Evolutionary conservation across 2,113 vertebrate genomes (phyloP).

Genomic region (Ciconia boyciana): DNA sequence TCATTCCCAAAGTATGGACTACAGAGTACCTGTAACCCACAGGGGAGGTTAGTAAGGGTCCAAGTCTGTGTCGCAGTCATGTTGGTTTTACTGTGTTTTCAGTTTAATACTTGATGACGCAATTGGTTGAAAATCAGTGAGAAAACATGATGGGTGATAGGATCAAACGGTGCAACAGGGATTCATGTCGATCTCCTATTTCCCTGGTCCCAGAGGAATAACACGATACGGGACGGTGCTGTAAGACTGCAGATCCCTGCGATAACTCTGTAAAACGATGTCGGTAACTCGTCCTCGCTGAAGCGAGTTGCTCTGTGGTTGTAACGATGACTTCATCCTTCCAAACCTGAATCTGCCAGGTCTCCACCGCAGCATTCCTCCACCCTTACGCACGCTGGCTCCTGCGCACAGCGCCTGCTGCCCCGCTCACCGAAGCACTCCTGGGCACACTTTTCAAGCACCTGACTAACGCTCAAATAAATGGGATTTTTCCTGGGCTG

Average conservation of each 20-base stretch:
- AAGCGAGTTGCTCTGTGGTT: not conserved
- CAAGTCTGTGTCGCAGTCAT: not conserved
- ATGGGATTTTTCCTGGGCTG: not conserved
- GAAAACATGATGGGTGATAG: not conserved
- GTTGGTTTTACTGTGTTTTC: not conserved
- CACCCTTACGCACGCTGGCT: accelerated
- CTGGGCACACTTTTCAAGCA: not conserved
- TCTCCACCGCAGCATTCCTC: not conserved
- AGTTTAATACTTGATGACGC: not conserved
- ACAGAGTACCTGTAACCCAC: not conserved
- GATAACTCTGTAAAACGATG: not conserved
- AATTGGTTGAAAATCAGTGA: not conserved
- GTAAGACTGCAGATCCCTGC: not conserved
- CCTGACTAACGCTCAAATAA: not conserved
- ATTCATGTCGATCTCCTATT: accelerated
- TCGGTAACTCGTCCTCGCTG: not conserved
- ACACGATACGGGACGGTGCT: accelerated
- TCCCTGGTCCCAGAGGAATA: not conserved
- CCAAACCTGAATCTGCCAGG: not conserved
- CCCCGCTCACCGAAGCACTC: accelerated
- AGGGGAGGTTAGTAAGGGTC: not conserved
- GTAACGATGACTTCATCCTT: not conserved
- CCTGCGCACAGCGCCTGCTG: not conserved
- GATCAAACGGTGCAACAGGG: not conserved
- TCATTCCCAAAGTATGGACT: not conserved